Base-by-base conservation (phyloP, 2,888 invertebrate species). In the Drosophila differens region DNA sequence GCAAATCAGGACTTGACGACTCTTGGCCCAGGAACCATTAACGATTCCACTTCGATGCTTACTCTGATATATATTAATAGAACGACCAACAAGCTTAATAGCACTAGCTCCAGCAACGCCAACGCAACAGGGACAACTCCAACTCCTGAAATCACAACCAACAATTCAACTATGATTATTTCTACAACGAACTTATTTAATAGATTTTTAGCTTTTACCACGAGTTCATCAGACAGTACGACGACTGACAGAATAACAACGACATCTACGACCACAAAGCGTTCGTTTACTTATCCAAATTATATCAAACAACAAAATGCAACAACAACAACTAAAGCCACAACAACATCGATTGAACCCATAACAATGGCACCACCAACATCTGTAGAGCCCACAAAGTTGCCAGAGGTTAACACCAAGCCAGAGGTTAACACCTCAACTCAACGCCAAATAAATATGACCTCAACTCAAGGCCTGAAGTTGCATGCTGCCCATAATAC, bases 161-260 rank as follows among this genome's bases (percentile, higher is more conserved):
- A 16, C 22, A 60, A 3, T 12, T 3, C 54, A n/a, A 19, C 16
- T 47, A 16, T 1, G 5, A 14, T 44, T 3, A 28, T 25, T 6
- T 32, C 41, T 1, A 78, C 74, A 30, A 78, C 62, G 0, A 69
- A 37, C 22, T 32, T 74, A 12, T 72, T 52, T 19, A 30, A 62
- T 28, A 41, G 44, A 49, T 73, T 63, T n/a, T 14, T 25, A 22
- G 39, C 28, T n/a, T 14, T 14, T 30, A 30, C 30, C 0, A 32
- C 51, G 4, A 5, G 16, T 37, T 0, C 39, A 14, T 37, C 30
- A 25, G 14, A 9, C 1, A 51, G 4, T 14, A 30, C 67, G 32
- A 63, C 33, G 6, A 35, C 57, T 4, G 33, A 39, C 22, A 7
- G 16, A 14, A 47, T n/a, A 10, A 37, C 51, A 14, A 2, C 52